phyloP scores from a whole-genome alignment of 2,113 vertebrate genomes.

The Onychorhynchus coronatus region DNA sequence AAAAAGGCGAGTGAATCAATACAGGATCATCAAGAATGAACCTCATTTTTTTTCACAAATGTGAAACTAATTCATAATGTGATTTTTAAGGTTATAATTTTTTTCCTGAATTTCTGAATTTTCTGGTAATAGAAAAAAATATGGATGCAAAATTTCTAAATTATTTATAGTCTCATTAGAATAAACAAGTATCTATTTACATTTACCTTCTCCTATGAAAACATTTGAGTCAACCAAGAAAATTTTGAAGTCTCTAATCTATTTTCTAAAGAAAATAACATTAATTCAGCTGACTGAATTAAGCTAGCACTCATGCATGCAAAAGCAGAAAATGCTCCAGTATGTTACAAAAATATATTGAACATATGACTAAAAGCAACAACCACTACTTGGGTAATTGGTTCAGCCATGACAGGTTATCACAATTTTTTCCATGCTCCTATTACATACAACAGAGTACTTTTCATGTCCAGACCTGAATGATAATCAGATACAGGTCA shows the following conservation, averaged over 20 bases:
- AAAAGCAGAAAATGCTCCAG: not conserved
- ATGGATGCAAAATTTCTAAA: not conserved
- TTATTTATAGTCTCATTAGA: not conserved
- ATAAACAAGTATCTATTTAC: not conserved
- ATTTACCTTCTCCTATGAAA: not conserved
- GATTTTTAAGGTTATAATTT: not conserved
- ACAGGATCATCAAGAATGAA: not conserved
- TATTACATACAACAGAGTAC: not conserved
- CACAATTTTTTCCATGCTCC: not conserved
- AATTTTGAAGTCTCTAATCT: slow-evolving; percentile 2
- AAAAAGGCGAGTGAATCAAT: not conserved
- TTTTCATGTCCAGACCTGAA: not conserved
- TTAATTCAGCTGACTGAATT: slow-evolving; percentile 1
- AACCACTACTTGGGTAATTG: not conserved
- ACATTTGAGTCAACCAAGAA: not conserved
- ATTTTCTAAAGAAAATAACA: not conserved
- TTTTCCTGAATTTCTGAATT: not conserved
- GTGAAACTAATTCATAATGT: not conserved
- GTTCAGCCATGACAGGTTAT: not conserved
- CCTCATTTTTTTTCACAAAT: not conserved
- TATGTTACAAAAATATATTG: not conserved
- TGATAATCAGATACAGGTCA: not conserved
- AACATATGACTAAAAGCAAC: not conserved
- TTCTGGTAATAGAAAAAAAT: not conserved
- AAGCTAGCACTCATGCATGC: not conserved